Base-by-base conservation (phyloP, 1,140 invertebrate species). In the Pachypsylla venusta region DNA sequence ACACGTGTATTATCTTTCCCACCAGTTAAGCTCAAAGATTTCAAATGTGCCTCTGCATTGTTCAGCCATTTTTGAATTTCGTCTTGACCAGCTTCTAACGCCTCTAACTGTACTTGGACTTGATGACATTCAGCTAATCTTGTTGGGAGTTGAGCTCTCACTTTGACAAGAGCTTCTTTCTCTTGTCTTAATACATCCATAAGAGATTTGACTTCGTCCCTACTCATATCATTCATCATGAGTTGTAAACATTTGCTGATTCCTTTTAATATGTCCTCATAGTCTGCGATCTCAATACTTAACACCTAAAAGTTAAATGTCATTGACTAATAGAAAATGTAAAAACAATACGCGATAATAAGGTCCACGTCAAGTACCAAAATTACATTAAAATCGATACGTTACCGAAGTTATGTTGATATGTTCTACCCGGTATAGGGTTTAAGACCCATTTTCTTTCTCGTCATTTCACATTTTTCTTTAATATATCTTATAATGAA, bases 191-290 rank as follows among this genome's bases (percentile, higher is more conserved):
- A 70, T 1, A 84, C 84, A 35, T 82, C 80, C 84, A 95, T 89
- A 80, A 93, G 91, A 54, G 78, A 78, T 62, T 93, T 89, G 1
- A 96, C 89, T 67, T 93, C 88, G 30, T 94, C 88, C 20, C 88
- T 79, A 0, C 85, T 83, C n/a, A 94, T 74, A 69, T 95, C 89
- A 64, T 86, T 87, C 16, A 95, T 90, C 1, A 95, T 76, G 4
- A 79, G 79, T 71, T 96, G 93, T 70, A 94, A 93, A 54, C 86
- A 89, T 69, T 89, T 88, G 65, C 87, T 90, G 28, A 89, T 82
- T 53, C 77, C 82, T 70, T 94, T 93, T 69, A 94, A 95, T 1
- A 93, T 69, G 60, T 88, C 84, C 70, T 96, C 92, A 61, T 92
- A 84, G 48, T 82, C 80, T 68, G 92, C 87, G 1, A 93, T 80